Base-by-base conservation (phyloP, 2,797 vertebrate species). In the Yasuhikotakia modesta region DNA sequence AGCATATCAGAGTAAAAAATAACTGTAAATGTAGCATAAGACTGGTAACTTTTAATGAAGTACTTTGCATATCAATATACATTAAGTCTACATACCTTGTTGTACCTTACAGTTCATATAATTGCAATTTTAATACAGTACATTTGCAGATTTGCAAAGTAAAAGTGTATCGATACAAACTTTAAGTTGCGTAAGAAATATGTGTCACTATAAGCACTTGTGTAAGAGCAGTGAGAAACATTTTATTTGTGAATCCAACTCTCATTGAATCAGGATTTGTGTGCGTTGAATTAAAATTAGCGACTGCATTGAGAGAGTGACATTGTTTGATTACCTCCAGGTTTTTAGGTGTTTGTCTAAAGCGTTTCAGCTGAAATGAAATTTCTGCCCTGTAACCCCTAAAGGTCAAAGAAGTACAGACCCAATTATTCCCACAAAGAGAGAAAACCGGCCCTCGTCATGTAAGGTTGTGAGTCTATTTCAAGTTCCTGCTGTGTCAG, bases 371-470 rank as follows among this genome's bases (percentile, higher is more conserved):
- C 17, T 14, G 8, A 39, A 57, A 57, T 46, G 0, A 11, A 46
- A 16, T 19, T 43, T 57, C 3, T 27, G 4, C 11, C 16, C 48
- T 24, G 35, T 17, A 22, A 35, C n/a, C 53, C 13, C 45, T 63
- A 27, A 43, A 27, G 17, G 66, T 70, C 75, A 52, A 8, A 21
- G 45, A 24, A 50, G 43, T 52, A 67, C 24, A 27, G 14, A 69
- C 16, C 27, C 19, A 50, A 52, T 77, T 70, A 70, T 77, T 61
- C 12, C 27, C 45, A 35, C n/a, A 67, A 27, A 76, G 39, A 48
- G 17, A 30, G 35, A 66, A 46, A 11, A 46, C 7, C 30, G 24
- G 1, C 55, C 24, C 65, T 48, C 53, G 30, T 77, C 11, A 13
- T 50, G 8, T 39, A 50, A 50, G 12, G 52, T 24, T 60, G 10